Evolutionary conservation across 2,888 invertebrate genomes (phyloP).

Genomic region (Drosophila tanythrix): DNA sequence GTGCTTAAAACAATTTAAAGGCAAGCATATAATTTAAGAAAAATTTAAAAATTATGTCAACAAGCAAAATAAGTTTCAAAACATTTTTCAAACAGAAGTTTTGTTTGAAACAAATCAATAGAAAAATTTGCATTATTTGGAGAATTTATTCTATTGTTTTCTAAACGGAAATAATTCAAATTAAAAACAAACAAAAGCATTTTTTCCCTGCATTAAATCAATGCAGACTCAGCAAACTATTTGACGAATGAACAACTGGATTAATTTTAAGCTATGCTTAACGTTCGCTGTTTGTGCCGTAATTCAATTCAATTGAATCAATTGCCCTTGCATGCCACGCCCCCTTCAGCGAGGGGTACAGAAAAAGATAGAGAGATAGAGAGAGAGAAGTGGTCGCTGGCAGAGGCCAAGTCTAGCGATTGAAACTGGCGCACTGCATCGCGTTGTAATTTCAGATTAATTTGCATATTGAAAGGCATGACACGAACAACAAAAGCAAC

Average conservation of each 20-base stretch:
- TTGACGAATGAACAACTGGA: neutral
- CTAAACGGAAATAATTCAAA: neutral
- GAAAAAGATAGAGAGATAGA: neutral
- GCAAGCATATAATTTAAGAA: neutral
- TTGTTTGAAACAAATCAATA: neutral
- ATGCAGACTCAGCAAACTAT: neutral
- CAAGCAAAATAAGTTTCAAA: neutral
- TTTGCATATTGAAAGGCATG: conserved; percentile 70
- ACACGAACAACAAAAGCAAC: conserved; percentile 19
- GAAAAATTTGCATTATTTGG: neutral
- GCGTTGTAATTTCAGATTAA: conserved; percentile 71
- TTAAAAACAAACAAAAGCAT: neutral
- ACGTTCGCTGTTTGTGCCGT: conserved; percentile 6
- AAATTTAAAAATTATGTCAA: neutral
- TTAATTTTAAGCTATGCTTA: conserved; percentile 1
- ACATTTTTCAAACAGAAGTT: no score
- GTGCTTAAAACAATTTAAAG: neutral
- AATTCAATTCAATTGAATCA: conserved; percentile 66
- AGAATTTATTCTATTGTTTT: neutral
- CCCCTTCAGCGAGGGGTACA: neutral
- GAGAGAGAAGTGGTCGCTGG: conserved; percentile 3
- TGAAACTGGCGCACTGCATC: conserved; percentile 37
- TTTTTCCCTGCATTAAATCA: neutral
- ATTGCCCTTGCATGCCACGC: conserved; percentile 22
- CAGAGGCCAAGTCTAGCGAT: conserved; percentile 17